These are phyloP conservation scores for Dryococelus australis DNA, from an alignment of 2,888 invertebrate species.

Conservation along the genomic window DNA sequence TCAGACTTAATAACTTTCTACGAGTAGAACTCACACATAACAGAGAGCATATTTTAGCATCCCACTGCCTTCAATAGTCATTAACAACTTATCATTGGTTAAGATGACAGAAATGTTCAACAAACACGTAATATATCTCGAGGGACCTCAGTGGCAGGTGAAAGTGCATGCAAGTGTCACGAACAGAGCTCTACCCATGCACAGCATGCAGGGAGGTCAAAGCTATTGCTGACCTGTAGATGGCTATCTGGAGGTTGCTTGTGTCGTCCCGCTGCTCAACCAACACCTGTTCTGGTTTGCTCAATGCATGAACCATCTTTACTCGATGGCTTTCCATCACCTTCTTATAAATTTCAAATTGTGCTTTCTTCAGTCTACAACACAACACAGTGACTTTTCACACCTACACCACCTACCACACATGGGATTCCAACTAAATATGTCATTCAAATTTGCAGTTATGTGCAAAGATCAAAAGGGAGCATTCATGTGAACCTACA, in stretches of 20 bases:
- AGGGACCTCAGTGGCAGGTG: too few relatives aligned
- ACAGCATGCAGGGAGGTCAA: background rate
- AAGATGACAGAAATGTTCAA: too few relatives aligned
- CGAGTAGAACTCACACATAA: too few relatives aligned
- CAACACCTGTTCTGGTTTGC: conserved; percentile 26
- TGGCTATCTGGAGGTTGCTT: conserved; percentile 55
- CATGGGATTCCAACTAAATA: too few relatives aligned
- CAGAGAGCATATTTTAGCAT: too few relatives aligned
- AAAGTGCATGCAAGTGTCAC: background rate
- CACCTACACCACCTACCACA: background rate
- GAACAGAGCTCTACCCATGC: background rate
- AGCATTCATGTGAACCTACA: too few relatives aligned
- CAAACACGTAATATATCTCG: too few relatives aligned
- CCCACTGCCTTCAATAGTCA: too few relatives aligned
- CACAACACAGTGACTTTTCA: background rate
- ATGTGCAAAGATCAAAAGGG: too few relatives aligned
- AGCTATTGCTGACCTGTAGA: conserved; percentile 59
- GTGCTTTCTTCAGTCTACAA: conserved; percentile 64
- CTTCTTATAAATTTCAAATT: conserved; percentile 60
- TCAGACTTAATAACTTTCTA: too few relatives aligned
- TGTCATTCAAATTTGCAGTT: too few relatives aligned
- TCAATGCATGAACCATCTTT: conserved; percentile 36
- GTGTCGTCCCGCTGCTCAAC: conserved; percentile 30
- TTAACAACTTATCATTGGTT: too few relatives aligned
- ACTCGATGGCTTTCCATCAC: conserved; percentile 57